Conservation (phyloP, 2,113 vertebrate genomes). For the Triplophysa siluroides region DNA sequence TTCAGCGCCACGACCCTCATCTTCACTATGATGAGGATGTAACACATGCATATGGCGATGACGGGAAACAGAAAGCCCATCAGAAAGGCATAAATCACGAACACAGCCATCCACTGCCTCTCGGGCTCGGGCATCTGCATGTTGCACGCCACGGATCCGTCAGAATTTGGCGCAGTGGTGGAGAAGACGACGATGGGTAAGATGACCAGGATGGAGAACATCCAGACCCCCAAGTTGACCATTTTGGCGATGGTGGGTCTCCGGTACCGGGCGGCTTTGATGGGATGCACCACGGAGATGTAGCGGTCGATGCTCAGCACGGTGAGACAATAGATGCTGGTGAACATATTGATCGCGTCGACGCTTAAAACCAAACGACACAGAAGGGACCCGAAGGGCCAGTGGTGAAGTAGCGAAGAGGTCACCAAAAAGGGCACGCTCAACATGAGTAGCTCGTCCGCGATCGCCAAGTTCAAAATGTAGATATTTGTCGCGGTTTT, state of each 20-base stretch:
- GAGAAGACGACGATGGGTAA: slow-evolving; percentile 88
- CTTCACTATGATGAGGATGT: slow-evolving; percentile 89
- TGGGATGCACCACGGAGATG: slow-evolving; percentile 88
- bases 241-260: slow-evolving; percentile 87
- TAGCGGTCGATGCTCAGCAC: slow-evolving; percentile 90
- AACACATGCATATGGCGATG: slow-evolving; percentile 88
- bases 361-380: slow-evolving; percentile 88
- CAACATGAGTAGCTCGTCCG: slow-evolving; percentile 88
- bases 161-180: slow-evolving; percentile 81
- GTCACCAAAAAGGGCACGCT: slow-evolving; percentile 90
- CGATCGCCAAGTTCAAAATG: slow-evolving; percentile 88
- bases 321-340: slow-evolving; percentile 88
- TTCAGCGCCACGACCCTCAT: slow-evolving; percentile 89
- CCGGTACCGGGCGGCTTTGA: slow-evolving; percentile 86
- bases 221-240: slow-evolving; percentile 86
- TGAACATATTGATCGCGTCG: slow-evolving; percentile 94
- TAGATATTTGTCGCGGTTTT: slow-evolving; percentile 92
- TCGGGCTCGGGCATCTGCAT: slow-evolving; percentile 89
- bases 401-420: slow-evolving; percentile 86
- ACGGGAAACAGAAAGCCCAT: slow-evolving; percentile 90
- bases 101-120: slow-evolving; percentile 84
- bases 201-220: slow-evolving; percentile 85
- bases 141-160: slow-evolving; percentile 88
- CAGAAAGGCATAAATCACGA: slow-evolving; percentile 87
- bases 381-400: slow-evolving; percentile 87